Evolutionary conservation across 2,888 invertebrate species (phyloP), one percentile per base, ranked within the genome.

Genomic region (Sipunculus nudus): DNA sequence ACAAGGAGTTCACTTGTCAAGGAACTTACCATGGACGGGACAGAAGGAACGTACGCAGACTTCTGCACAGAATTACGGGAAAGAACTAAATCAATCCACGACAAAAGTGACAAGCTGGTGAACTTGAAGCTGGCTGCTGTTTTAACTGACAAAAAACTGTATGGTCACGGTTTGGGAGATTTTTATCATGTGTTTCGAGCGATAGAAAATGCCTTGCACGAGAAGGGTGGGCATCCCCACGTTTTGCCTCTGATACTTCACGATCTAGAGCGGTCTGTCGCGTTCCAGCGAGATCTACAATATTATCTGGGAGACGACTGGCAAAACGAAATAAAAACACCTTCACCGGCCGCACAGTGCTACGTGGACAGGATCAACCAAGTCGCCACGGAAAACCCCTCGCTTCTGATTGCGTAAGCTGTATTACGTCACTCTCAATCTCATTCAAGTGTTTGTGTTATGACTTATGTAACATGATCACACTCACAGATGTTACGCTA

Each of bases 171-270:
- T 5, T 45, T 74, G 2, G 60, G 59, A 2, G 68, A 74, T 48
- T 70, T 74, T 35, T 70, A 72, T 41, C 53, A 55, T 43, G 62
- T 74, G 10, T 74, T 68, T 48, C 53, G 59, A 29, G 65, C 71
- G 26, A 43, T 74, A 29, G 73, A 74, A 53, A 60, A 61, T 16
- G 54, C 41, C 3, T 23, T 65, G 10, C 65, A 68, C 3, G 49
- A 55, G 41, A 21, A 54, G 21, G 53, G 58, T 35, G 54, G 63
- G 8, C 61, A 71, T 32, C 59, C 54, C 0, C 32, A 56, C 21
- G 38, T 68, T 2, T 53, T 59, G 19, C 39, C 61, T 3, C 41
- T 63, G 25, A 32, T 57, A 38, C 59, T 59, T 16, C 61, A 56
- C 1, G 62, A 63, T n/a, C 50, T 69, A 48, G 55, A 54, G 21